phyloP scores from a whole-genome alignment of 2,888 invertebrate species.

The Mamestra brassicae region DNA sequence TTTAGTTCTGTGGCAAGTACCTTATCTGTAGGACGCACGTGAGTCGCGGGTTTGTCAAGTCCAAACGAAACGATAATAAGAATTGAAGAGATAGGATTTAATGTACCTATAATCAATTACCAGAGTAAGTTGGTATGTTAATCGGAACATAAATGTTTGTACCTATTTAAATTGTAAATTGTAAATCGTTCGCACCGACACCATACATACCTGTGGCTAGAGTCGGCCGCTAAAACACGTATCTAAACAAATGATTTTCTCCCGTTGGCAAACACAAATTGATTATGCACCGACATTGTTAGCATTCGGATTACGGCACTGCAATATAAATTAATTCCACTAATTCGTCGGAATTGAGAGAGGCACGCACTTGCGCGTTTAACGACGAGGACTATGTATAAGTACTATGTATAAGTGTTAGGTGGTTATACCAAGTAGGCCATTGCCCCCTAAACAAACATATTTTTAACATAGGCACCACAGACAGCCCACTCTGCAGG shows the following conservation, averaged over 20 bases:
- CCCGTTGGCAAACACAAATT: neutral
- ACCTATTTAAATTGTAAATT: neutral
- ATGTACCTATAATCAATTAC: too few relatives aligned
- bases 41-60: too few relatives aligned
- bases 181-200: neutral
- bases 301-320: neutral
- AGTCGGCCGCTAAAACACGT: neutral
- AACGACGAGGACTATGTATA: neutral
- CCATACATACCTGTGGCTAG: neutral
- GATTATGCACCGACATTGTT: neutral
- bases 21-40: too few relatives aligned
- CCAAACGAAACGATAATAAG: too few relatives aligned
- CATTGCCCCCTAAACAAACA: too few relatives aligned
- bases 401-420: too few relatives aligned
- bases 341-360: slow-evolving; percentile 7
- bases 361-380: neutral
- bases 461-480: too few relatives aligned
- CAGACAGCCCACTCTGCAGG: too few relatives aligned
- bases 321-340: slow-evolving; percentile 2
- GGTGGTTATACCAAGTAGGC: too few relatives aligned
- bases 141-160: neutral
- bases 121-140: neutral
- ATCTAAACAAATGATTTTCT: neutral
- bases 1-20: too few relatives aligned
- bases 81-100: too few relatives aligned